phyloP scores from a whole-genome alignment of 2,888 invertebrate genomes.

The Drosophila neotestacea region DNA sequence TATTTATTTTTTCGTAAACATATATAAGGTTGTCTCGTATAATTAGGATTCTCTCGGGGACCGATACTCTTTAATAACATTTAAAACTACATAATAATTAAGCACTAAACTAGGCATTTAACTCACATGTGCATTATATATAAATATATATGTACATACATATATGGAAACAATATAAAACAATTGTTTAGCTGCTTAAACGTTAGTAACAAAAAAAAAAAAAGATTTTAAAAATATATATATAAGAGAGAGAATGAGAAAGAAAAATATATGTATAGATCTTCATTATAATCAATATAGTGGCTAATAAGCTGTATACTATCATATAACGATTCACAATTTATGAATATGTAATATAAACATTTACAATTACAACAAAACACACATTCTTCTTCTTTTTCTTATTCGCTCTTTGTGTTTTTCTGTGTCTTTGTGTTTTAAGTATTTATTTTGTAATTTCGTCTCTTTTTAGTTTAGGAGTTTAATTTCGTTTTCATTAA shows the following conservation, averaged over 20 bases:
- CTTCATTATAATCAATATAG: constrained; percentile 38
- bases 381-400: constrained; percentile 25
- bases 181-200: constrained; percentile 66
- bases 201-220: constrained; percentile 62
- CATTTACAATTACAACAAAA: constrained; percentile 57
- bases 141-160: constrained; percentile 34
- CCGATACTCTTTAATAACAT: constrained; percentile 51
- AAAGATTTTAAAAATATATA: constrained; percentile 28
- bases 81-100: constrained; percentile 77
- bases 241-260: constrained; percentile 19
- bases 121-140: constrained; percentile 37
- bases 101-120: constrained; percentile 71
- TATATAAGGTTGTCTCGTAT: constrained; percentile 55
- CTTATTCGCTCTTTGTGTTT: background rate
- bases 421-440: constrained; percentile 14
- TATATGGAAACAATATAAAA: constrained; percentile 61
- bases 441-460: constrained; percentile 5
- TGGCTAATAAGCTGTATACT: constrained; percentile 54
- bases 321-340: constrained; percentile 52
- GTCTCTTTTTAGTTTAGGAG: constrained; percentile 21
- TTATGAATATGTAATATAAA: constrained; percentile 48
- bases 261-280: background rate
- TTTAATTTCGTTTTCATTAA: constrained; percentile 45
- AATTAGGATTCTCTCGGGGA: constrained; percentile 25
- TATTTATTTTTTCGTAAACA: constrained; percentile 31